Evolutionary conservation across 2,888 invertebrate species (phyloP).

Genomic region (Melieria crassipennis): DNA sequence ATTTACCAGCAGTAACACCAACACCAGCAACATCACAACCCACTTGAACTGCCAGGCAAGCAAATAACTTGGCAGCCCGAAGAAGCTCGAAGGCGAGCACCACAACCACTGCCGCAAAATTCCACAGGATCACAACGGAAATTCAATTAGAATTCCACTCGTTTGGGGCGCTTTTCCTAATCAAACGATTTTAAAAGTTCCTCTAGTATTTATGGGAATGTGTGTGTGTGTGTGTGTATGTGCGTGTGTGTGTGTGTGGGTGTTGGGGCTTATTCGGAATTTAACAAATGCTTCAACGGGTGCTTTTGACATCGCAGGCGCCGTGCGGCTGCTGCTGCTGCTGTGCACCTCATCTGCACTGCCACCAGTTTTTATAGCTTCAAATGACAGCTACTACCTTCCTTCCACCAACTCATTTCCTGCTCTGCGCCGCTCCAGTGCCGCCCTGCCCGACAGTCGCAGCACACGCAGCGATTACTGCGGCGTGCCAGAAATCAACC

Average conservation of each 20-base stretch:
- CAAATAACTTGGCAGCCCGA: not conserved
- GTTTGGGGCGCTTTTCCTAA: not conserved
- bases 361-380: no score
- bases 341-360: no score
- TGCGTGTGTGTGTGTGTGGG: not conserved
- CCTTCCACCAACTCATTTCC: not conserved
- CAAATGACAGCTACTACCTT: not conserved
- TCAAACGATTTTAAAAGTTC: conserved; percentile 2
- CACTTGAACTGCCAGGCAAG: no score
- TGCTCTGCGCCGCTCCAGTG: not conserved
- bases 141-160: conserved; percentile 23
- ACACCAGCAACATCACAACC: no score
- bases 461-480: not conserved
- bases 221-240: not conserved
- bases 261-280: no score
- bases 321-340: no score
- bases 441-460: not conserved
- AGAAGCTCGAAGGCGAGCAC: conserved; percentile 1
- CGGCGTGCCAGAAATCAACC: not conserved
- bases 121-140: conserved; percentile 9
- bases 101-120: conserved; percentile 3
- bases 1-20: no score
- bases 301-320: no score
- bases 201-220: not conserved
- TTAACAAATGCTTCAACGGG: no score